Evolutionary conservation across 2,888 invertebrate species (phyloP).

Genomic region (Willowsia nigromaculata): DNA sequence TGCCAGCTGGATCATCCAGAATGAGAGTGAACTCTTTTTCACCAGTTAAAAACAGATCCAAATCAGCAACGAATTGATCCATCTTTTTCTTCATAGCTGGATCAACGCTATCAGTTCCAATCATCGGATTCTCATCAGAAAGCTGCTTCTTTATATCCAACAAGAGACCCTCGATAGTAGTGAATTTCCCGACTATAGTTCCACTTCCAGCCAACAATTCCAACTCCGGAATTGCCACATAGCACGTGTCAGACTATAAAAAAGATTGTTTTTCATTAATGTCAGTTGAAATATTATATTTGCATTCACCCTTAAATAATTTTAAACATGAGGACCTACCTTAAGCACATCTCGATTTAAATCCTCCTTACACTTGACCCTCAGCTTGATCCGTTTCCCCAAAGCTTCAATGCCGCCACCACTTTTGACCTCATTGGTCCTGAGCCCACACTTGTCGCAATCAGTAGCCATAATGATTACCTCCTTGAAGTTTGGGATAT

Average conservation of each 20-base stretch:
- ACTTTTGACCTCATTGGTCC: conserved; percentile 97
- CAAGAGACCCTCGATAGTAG: conserved; percentile 93
- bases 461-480: conserved; percentile 98
- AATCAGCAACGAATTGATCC: conserved; percentile 84
- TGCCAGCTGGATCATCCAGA: conserved; percentile 98
- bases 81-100: conserved; percentile 83
- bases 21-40: conserved; percentile 86
- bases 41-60: conserved; percentile 86
- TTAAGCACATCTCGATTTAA: conserved; percentile 96
- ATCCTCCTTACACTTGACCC: conserved; percentile 87
- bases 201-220: conserved; percentile 92
- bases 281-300: too few species aligned
- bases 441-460: conserved; percentile 94
- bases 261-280: not conserved
- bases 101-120: conserved; percentile 87
- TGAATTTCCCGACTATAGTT: conserved; percentile 94
- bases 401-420: conserved; percentile 92
- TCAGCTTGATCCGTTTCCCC: conserved; percentile 89
- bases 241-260: conserved; percentile 88
- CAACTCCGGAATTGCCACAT: conserved; percentile 90
- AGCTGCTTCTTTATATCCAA: conserved; percentile 89
- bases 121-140: conserved; percentile 84
- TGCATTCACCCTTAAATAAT: too few species aligned
- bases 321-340: conserved; percentile 82
- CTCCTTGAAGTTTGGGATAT: conserved; percentile 98